A percentile compares a stretch with the other conserved stretches of the same genome.
These are phyloP conservation scores for Parotocinclus haroldoi DNA, from an alignment of 2,797 vertebrate genomes.

Conservation along the genomic window DNA sequence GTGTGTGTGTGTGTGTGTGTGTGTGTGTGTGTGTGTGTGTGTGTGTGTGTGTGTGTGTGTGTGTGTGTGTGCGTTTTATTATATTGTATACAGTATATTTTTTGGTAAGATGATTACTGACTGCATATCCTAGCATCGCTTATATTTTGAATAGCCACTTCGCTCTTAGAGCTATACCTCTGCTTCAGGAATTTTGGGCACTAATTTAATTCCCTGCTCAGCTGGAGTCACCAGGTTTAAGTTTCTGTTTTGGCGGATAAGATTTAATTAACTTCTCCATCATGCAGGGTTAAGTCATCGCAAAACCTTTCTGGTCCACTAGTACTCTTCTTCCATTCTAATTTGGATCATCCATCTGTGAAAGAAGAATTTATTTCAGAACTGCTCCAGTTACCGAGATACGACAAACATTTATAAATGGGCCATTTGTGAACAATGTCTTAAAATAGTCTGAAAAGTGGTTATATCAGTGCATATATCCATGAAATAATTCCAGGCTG, in stretches of 20 bases:
- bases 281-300: constrained; percentile 33
- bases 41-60: no score
- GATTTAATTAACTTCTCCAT: constrained; percentile 50
- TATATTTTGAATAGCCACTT: no score
- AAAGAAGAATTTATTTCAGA: constrained; percentile 24
- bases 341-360: constrained; percentile 7
- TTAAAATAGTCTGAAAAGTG: not conserved
- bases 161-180: constrained; percentile 14
- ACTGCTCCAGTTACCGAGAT: constrained; percentile 18
- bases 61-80: no score
- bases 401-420: not conserved
- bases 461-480: not conserved
- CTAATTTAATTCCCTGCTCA: constrained; percentile 47
- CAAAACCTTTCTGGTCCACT: constrained; percentile 19
- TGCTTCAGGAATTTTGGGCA: constrained; percentile 38
- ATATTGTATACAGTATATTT: no score
- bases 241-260: constrained; percentile 39
- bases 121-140: no score
- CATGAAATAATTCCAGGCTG: not conserved
- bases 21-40: no score
- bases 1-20: no score
- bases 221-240: constrained; percentile 42
- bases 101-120: no score
- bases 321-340: not conserved
- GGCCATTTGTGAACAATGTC: not conserved